Evolutionary conservation across 1,140 invertebrate genomes (phyloP), one percentile per base, ranked within the genome.

Genomic region (Telenomus remus): DNA sequence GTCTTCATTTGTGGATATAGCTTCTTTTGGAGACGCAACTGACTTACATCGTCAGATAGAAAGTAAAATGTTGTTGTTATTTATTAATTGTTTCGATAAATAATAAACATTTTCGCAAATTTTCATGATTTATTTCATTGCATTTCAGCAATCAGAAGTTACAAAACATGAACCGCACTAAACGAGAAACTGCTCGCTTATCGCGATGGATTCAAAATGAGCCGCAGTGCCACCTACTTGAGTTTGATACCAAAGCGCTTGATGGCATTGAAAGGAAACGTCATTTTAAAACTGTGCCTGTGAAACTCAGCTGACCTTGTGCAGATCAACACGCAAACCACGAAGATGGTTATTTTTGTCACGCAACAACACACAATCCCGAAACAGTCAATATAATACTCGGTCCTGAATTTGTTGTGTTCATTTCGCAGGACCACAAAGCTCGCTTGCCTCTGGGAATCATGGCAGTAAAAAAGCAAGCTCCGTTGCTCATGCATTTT

Each of bases 391-490:
- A 48, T 4, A 61, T 63, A 14, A 35, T 70, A 33, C 47, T 72
- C 5, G 68, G 74, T 2, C 56, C 68, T n/a, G 13, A 77, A 34
- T 53, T 5, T 53, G 68, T 68, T 16, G n/a, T 34, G 14, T 61
- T 72, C 19, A 10, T 73, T 10, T 64, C 35, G 0, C 64, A 68
- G 49, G 63, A 73, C 15, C 54, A 70, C 54, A 88, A 88, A 80
- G 82, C 82, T 39, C 69, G 85, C 12, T 84, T 89, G 0, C 85
- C 87, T 42, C 75, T 89, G 16, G 86, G 86, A 42, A 53, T 86
- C 16, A 82, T 85, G 55, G 87, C 85, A 53, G 87, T 83, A 43
- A 86, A 86, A 15, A 85, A 81, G 53, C 85, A 88, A 78, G 74
- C 81, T 10, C 56, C 72, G 15, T 47, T 79, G 10, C 15, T 86